Percentiles rank a stretch among this genome's conserved stretches.
These are phyloP conservation scores for Valencia hispanica DNA, from an alignment of 2,797 vertebrate genomes.

Conservation along the genomic window DNA sequence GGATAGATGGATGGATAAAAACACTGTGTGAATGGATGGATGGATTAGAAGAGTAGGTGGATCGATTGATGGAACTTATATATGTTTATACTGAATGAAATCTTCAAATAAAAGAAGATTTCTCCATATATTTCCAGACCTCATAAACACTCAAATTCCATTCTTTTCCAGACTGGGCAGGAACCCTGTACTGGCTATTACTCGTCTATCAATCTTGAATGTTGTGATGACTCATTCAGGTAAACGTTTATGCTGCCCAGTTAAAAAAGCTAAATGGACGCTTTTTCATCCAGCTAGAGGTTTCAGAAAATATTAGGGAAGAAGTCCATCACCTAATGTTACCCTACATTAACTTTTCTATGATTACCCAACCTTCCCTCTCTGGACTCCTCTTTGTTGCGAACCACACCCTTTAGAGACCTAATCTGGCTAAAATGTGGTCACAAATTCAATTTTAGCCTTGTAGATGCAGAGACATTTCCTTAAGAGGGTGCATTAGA, in stretches of 20 bases:
- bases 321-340: constrained; percentile 51
- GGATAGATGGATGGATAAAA: no score
- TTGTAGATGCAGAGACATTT: constrained; percentile 45
- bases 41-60: no score
- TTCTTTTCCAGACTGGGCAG: not conserved
- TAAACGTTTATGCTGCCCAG: constrained; percentile 17
- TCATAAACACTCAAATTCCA: no score
- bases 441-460: constrained; percentile 43
- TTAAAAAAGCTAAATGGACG: constrained; percentile 23
- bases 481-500: constrained; percentile 49
- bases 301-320: constrained; percentile 56
- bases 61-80: no score
- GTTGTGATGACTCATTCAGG: constrained; percentile 29
- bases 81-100: not conserved
- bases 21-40: no score
- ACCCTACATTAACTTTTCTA: constrained; percentile 34
- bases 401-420: constrained; percentile 57
- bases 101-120: not conserved
- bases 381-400: constrained; percentile 22
- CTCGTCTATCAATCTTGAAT: constrained; percentile 3
- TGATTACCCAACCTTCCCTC: constrained; percentile 53
- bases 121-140: not conserved
- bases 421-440: constrained; percentile 60
- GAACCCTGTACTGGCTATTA: not conserved
- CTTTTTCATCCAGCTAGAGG: constrained; percentile 39